Evolutionary conservation across 1,140 invertebrate genomes (phyloP).

Genomic region (Aphelinus certus): DNA sequence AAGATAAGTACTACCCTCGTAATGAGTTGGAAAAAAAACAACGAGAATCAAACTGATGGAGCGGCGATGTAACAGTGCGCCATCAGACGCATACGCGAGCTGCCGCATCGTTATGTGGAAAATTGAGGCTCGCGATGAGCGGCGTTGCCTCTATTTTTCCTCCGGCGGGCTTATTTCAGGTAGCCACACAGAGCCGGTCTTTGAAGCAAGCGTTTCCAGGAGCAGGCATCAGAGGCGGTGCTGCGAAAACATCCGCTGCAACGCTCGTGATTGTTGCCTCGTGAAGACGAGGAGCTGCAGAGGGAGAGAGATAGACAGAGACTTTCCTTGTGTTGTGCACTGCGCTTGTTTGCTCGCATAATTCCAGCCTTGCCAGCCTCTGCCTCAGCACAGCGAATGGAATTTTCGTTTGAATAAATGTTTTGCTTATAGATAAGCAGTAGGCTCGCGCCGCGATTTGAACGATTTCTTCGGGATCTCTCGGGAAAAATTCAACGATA

Average conservation of each 20-base stretch:
- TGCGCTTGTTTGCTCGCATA: constrained; percentile 7
- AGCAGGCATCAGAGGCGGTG: neutral
- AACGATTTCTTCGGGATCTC: neutral
- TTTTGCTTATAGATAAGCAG: constrained; percentile 13
- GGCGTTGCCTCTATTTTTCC: no score
- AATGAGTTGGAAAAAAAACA: neutral
- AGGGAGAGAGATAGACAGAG: no score
- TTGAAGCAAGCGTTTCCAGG: constrained; percentile 2
- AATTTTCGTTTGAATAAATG: neutral
- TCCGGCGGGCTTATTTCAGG: no score
- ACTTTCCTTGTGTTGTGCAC: no score
- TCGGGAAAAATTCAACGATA: no score
- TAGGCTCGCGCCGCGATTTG: neutral
- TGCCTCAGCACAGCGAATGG: neutral
- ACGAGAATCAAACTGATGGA: neutral
- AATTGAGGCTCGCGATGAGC: no score
- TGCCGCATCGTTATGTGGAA: neutral
- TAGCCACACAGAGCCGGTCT: neutral
- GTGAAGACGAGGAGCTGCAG: no score
- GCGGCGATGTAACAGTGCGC: neutral
- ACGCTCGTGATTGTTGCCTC: neutral
- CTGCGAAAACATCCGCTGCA: constrained; percentile 22
- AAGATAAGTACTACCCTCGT: no score
- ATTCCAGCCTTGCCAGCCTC: constrained; percentile 9
- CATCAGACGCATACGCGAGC: neutral